A percentile compares a stretch with the other conserved stretches of the same genome.
phyloP scores from a whole-genome alignment of 2,888 invertebrate genomes.

The Nomada fabriciana region DNA sequence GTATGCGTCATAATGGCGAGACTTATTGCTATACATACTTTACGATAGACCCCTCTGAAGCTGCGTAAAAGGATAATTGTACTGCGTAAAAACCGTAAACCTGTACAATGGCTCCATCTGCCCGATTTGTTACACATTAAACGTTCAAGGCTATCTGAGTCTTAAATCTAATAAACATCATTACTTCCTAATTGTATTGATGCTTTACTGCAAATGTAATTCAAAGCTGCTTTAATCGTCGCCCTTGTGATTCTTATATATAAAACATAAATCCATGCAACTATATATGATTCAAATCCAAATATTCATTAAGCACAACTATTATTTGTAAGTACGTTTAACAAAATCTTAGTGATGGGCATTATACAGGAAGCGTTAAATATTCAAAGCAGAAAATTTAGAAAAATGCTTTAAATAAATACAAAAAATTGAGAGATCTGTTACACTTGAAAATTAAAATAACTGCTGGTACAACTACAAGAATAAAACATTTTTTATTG shows the following conservation, averaged over 20 bases:
- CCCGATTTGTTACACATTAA: not conserved
- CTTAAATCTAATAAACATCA: slow-evolving; percentile 59
- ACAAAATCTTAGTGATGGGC: not conserved
- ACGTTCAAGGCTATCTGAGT: slow-evolving; percentile 51
- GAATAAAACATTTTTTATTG: not conserved
- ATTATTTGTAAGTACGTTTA: too few relatives aligned
- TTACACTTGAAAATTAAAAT: not conserved
- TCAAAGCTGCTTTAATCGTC: not conserved
- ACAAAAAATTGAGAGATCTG: not conserved
- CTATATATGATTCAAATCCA: not conserved
- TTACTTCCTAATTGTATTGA: slow-evolving; percentile 61
- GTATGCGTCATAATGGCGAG: slow-evolving; percentile 45
- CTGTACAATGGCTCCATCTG: slow-evolving; percentile 59
- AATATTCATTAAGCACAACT: not conserved
- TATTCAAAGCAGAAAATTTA: not conserved
- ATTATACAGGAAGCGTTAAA: not conserved
- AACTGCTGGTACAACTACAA: not conserved
- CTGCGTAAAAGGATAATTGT: slow-evolving; percentile 63
- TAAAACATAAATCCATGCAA: not conserved
- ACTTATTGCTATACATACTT: slow-evolving; percentile 36
- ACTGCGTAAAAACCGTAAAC: slow-evolving; percentile 66
- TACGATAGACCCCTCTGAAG: slow-evolving; percentile 28
- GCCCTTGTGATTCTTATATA: not conserved
- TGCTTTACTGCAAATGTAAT: slow-evolving; percentile 22
- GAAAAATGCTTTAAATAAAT: not conserved